Conservation (phyloP, 2,888 invertebrate genomes). For the Meteorus colon region DNA sequence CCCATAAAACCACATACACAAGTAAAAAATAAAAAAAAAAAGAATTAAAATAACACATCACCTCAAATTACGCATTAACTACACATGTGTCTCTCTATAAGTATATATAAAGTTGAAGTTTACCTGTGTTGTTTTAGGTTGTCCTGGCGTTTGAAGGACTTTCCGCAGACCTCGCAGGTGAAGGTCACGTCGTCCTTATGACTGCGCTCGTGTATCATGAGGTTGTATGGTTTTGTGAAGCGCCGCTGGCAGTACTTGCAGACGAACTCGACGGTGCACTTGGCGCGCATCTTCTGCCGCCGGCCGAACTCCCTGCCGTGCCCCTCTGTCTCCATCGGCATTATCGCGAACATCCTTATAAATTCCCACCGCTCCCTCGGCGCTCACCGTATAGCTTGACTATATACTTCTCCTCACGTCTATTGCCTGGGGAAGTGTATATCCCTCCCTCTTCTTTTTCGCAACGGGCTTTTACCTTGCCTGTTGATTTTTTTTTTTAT, state of each 20-base stretch:
- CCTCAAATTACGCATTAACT: neutral
- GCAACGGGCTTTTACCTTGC: conserved; percentile 46
- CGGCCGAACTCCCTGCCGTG: conserved; percentile 76
- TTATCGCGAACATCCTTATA: conserved; percentile 74
- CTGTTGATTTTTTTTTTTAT: neutral
- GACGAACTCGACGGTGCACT: conserved; percentile 84
- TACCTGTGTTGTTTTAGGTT: conserved; percentile 93
- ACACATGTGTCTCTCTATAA: neutral
- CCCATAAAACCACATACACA: neutral
- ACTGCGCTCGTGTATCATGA: conserved; percentile 96
- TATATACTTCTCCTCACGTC: conserved; percentile 54
- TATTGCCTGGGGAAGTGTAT: conserved; percentile 56
- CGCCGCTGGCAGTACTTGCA: conserved; percentile 98
- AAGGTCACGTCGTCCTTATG: conserved; percentile 98
- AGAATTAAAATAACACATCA: neutral
- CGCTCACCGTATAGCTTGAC: conserved; percentile 47
- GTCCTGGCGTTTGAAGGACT: conserved; percentile 96
- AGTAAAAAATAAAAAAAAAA: neutral
- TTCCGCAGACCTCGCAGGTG: conserved; percentile 96
- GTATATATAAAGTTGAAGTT: neutral
- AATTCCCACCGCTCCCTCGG: conserved; percentile 72
- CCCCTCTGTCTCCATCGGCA: conserved; percentile 74
- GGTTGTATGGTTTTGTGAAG: conserved; percentile 98
- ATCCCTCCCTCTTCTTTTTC: conserved; percentile 48
- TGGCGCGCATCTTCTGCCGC: conserved; percentile 78